Base-by-base conservation (phyloP, 2,113 vertebrate genomes). In the Silurus glanis region DNA sequence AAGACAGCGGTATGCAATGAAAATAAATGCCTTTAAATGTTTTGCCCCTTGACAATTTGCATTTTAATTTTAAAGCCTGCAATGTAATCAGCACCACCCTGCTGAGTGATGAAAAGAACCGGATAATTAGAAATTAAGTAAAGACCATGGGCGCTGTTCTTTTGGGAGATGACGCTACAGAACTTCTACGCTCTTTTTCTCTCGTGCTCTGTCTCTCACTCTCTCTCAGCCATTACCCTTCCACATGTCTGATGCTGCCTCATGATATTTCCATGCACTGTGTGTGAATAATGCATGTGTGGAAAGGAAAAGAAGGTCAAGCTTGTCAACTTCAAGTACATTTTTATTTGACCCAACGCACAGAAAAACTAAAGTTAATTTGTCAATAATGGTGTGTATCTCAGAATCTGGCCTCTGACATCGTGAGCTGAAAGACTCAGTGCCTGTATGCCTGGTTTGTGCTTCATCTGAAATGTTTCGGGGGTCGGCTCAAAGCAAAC, bases 221-320 rank as follows among this genome's bases (percentile, higher is more conserved):
- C 78, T 74, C 78, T 59, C 51, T 74, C 47, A 17, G 10, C 14
- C 17, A 10, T n/a, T 67, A 25, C 55, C n/a, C 23, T 72, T 56
- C 72, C 84, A 25, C 51, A 69, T 25, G 25, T 16, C 45, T 84
- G 61, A 9, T 75, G 8, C 56, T 45, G 45, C 71, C 59, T 85
- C 49, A 9, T 9, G 12, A 79, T 55, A 23, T 81, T 76, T 25
- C 19, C 8, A 21, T 85, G 25, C 45, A 55, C 61, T 64, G 72
- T 51, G 71, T 71, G 78, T 87, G 49, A 84, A 81, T 82, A 83
- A 85, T 74, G 62, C 66, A 87, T 89, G 37, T 53, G 45, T 83
- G 59, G 81, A 72, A 87, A 79, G 71, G 78, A 16, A 85, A 86
- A 89, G 45, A 75, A 80, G 80, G 86, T 86, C 59, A 72, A 55